Conservation (phyloP, 2,113 vertebrate species). For the Hemichromis elongatus region DNA sequence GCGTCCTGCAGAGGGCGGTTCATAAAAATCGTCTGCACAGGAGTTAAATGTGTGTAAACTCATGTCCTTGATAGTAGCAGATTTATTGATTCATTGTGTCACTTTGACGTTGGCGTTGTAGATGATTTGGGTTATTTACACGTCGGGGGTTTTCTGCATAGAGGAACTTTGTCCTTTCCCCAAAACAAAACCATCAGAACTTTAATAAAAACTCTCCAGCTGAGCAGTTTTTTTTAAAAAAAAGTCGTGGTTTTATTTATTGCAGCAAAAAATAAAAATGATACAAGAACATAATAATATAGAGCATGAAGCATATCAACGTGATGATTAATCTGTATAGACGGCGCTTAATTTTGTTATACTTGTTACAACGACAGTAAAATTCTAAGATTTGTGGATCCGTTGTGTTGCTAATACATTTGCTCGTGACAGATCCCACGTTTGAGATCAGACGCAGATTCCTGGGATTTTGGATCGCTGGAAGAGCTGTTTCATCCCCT, state of each 20-base stretch:
- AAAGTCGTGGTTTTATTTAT: neutral
- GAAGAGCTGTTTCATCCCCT: neutral
- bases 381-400: neutral
- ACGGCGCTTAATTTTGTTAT: too few relatives aligned
- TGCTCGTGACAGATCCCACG: rapidly evolving
- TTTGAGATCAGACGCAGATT: neutral
- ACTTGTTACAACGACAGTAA: neutral
- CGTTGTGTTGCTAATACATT: neutral
- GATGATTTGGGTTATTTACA: neutral
- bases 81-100: neutral
- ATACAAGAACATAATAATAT: neutral
- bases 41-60: neutral
- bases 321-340: too few relatives aligned
- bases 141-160: neutral
- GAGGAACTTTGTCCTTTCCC: neutral
- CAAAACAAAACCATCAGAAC: neutral
- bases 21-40: neutral
- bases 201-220: neutral
- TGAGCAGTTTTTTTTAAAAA: neutral
- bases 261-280: neutral
- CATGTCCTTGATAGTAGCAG: neutral
- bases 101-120: neutral
- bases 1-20: neutral
- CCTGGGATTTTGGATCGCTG: neutral
- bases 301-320: rapidly evolving